Conservation (phyloP, 2,888 invertebrate species). For the Argyra leucocephala region DNA sequence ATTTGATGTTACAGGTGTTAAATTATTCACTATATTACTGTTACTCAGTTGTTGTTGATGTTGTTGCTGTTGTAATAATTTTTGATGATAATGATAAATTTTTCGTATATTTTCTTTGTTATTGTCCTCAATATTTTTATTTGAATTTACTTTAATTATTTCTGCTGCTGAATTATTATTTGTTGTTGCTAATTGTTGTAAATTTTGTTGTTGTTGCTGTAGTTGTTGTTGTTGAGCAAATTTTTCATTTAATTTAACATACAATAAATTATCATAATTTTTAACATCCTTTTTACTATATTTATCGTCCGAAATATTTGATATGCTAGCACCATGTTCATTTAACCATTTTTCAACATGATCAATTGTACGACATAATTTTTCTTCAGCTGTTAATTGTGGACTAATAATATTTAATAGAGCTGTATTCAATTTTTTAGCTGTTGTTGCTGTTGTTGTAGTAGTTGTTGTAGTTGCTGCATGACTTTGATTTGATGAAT, state of each 20-base stretch:
- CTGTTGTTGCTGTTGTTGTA: conserved; percentile 14
- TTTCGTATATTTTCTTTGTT: conserved; percentile 25
- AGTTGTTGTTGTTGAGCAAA: conserved; percentile 24
- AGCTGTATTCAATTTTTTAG: conserved; percentile 2
- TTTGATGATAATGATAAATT: conserved; percentile 29
- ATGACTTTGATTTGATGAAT: conserved; percentile 22
- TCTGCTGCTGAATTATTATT: background rate
- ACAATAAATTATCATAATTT: conserved; percentile 40
- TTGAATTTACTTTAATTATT: conserved; percentile 10
- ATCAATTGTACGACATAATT: conserved; percentile 34
- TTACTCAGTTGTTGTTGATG: conserved; percentile 21
- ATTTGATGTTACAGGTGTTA: conserved; percentile 25
- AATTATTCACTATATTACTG: background rate
- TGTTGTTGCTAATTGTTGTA: background rate
- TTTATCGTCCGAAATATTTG: conserved; percentile 26
- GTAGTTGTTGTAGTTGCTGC: conserved; percentile 17
- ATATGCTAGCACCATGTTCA: conserved; percentile 26
- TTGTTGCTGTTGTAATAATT: conserved; percentile 24
- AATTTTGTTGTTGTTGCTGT: conserved; percentile 19
- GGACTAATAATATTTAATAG: conserved; percentile 32
- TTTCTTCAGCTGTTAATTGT: conserved; percentile 29
- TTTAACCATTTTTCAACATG: conserved; percentile 48
- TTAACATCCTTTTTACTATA: conserved; percentile 35
- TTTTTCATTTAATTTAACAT: conserved; percentile 40
- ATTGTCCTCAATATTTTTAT: conserved; percentile 14